Evolutionary conservation across 2,797 vertebrate genomes (phyloP).

Genomic region (Clarias laeviceps): DNA sequence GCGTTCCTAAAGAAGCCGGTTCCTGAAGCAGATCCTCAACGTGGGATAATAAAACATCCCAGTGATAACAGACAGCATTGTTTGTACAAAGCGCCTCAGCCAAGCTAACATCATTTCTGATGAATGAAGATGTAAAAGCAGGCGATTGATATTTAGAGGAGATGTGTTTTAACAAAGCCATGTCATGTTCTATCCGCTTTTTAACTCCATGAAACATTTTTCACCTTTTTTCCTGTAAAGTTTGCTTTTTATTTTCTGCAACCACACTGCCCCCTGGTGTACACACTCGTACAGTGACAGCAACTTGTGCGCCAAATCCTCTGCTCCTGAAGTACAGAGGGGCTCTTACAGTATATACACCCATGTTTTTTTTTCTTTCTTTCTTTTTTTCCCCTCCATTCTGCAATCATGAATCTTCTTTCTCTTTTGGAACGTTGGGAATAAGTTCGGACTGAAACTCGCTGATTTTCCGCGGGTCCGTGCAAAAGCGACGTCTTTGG

Average conservation of each 20-base stretch:
- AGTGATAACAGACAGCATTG: not conserved
- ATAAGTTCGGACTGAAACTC: not conserved
- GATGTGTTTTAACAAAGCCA: not conserved
- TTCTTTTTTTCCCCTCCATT: no score
- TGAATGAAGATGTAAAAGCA: no score
- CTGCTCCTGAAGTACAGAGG: not conserved
- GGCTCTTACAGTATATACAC: no score
- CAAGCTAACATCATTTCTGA: no score
- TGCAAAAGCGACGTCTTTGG: not conserved
- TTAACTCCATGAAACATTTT: not conserved
- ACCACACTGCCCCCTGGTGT: not conserved
- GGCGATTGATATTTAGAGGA: no score
- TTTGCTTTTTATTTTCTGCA: not conserved
- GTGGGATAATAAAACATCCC: not conserved
- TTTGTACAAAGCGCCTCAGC: not conserved
- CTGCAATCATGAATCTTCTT: not conserved
- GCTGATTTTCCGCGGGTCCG: not conserved
- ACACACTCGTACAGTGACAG: not conserved
- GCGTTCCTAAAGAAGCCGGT: not conserved
- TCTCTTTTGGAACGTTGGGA: not conserved
- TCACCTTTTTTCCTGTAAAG: not conserved
- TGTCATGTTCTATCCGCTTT: not conserved
- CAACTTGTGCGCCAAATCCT: no score
- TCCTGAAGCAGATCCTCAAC: not conserved
- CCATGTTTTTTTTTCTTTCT: no score